Conservation (phyloP, 2,113 vertebrate genomes). For the Cavia aperea region DNA sequence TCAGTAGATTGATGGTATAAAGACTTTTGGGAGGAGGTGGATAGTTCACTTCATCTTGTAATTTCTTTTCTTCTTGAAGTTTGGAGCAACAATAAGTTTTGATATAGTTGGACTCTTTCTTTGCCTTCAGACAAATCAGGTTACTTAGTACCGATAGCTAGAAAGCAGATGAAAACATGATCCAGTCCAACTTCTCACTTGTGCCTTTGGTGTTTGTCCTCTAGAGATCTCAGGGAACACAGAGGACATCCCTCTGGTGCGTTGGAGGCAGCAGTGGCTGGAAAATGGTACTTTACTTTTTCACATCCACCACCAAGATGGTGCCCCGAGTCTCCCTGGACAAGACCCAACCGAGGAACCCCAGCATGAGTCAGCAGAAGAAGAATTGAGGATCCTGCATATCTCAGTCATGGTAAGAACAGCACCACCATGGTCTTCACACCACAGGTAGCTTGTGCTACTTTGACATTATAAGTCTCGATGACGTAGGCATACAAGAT, state of each 20-base stretch:
- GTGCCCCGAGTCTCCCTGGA: constrained; percentile 85
- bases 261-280: constrained; percentile 98
- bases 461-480: neutral
- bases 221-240: constrained; percentile 97
- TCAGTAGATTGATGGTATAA: neutral
- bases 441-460: rapidly evolving
- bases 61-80: constrained; percentile 24
- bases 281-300: constrained; percentile 97
- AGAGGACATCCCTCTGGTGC: constrained; percentile 95
- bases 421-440: rapidly evolving
- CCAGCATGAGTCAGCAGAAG: constrained; percentile 87
- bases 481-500: rapidly evolving
- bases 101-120: neutral
- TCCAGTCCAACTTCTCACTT: neutral
- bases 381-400: constrained; percentile 96
- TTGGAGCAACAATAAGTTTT: neutral
- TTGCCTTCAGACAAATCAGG: neutral
- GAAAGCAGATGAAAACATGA: neutral
- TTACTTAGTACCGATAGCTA: neutral
- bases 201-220: constrained; percentile 42
- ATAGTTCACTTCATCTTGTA: neutral
- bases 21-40: neutral
- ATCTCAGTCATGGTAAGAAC: constrained; percentile 96
- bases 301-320: constrained; percentile 98
- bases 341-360: constrained; percentile 88